Evolutionary conservation across 2,888 invertebrate species (phyloP), one percentile per base, ranked within the genome.

Genomic region (Junonia oenone): DNA sequence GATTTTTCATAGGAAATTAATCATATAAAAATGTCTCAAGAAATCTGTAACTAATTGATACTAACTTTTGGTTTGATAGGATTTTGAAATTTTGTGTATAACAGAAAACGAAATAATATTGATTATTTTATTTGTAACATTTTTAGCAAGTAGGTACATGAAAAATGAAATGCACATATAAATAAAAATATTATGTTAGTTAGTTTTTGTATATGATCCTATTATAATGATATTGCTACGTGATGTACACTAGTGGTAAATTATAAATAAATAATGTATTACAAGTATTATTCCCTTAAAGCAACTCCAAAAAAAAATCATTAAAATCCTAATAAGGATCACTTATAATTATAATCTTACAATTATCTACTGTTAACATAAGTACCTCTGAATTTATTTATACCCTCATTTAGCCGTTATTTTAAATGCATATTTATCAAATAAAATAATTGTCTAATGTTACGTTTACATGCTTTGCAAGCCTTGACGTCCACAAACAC

Each of bases 391-490:
- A 38, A 59, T 57, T 55, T 51, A 59, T 57, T 55, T 51, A 51
- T 50, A 61, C 61, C 61, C 61, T 61, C 61, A 61, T 61, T 49
- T 61, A 58, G 53, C 59, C 59, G 50, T 59, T 52, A 8, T 45
- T 31, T 11, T 22, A 55, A 51, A 46, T 55, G 46, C 46, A 46
- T 46, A 38, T 3, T 38, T 17, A 38, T 43, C 37, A 14, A 31
- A 55, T 37, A 22, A 29, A 27, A 37, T 9, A 40, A 40, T 17
- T 40, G 1, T 19, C 2, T 11, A 15, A 11, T 38, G 11, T n/a
- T n/a, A n/a, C n/a, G n/a, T n/a, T n/a, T n/a, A n/a, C n/a, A n/a
- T n/a, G n/a, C n/a, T n/a, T n/a, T n/a, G n/a, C n/a, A n/a, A n/a
- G n/a, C n/a, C n/a, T n/a, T n/a, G n/a, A n/a, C n/a, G n/a, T n/a